Percentiles rank a stretch among this genome's conserved stretches.
Evolutionary conservation across 2,113 vertebrate genomes (phyloP).

Genomic region (Platysteira castanea): DNA sequence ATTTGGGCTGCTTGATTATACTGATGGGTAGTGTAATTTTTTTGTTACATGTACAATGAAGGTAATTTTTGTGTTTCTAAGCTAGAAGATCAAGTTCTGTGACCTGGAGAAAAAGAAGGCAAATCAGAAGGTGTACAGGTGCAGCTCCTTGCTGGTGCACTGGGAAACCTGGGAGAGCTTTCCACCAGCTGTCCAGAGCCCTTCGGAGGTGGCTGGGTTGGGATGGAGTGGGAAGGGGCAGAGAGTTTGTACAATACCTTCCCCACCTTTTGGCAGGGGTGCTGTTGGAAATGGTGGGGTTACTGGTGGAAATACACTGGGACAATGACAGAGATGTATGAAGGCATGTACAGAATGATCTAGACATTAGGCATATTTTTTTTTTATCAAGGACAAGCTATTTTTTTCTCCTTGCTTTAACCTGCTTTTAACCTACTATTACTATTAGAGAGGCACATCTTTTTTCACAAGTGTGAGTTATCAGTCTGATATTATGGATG

Average conservation of each 20-base stretch:
- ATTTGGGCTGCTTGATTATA: background rate
- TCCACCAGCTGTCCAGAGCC: accelerated
- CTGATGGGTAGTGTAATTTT: background rate
- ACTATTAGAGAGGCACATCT: background rate
- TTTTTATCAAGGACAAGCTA: background rate
- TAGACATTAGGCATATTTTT: background rate
- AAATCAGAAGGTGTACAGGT: background rate
- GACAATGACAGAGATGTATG: background rate
- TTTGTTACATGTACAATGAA: background rate
- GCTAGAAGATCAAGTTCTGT: background rate
- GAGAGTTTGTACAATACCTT: accelerated
- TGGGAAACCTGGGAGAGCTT: background rate
- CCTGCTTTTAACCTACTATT: background rate
- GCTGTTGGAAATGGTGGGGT: background rate
- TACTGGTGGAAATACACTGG: background rate
- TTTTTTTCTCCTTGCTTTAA: background rate
- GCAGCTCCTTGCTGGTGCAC: background rate
- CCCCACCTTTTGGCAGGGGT: background rate
- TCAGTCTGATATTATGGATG: background rate
- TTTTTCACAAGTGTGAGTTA: background rate
- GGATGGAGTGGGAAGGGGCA: background rate
- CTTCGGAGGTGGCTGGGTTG: background rate
- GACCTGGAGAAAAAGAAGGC: background rate
- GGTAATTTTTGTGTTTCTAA: background rate
- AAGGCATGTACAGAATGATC: background rate